These are phyloP conservation scores for Philhelius pedissequus DNA, from an alignment of 2,888 invertebrate species.

Conservation along the genomic window DNA sequence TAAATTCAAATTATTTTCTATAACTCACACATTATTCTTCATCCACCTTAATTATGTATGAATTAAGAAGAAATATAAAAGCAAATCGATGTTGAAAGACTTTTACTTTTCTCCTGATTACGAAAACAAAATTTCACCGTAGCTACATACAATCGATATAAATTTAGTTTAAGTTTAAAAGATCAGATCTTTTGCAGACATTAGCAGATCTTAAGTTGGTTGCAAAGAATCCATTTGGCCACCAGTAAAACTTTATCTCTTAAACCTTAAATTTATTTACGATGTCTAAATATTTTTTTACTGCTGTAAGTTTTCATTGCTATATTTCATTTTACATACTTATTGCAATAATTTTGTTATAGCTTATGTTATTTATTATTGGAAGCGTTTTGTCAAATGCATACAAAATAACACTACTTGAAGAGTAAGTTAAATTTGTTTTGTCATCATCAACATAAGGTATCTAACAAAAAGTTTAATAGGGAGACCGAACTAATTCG, in stretches of 20 bases:
- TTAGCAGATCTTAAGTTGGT: constrained; percentile 10
- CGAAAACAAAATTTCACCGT: constrained; percentile 34
- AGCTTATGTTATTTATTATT: constrained; percentile 13
- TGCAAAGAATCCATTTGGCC: not conserved
- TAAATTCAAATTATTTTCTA: not conserved
- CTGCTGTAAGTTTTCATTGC: constrained; percentile 18
- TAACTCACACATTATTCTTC: not conserved
- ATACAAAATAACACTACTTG: not conserved
- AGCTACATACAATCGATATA: not conserved
- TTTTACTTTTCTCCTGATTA: constrained; percentile 33
- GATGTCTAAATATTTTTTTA: constrained; percentile 25
- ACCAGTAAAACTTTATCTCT: not conserved
- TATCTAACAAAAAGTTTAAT: not conserved
- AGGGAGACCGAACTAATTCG: not conserved
- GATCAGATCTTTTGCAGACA: not conserved
- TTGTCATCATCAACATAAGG: too few relatives aligned
- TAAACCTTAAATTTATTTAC: not conserved
- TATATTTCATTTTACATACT: not conserved
- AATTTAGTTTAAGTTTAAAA: constrained; percentile 39
- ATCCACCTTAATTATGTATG: not conserved
- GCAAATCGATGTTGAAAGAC: constrained; percentile 2
- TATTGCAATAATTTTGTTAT: not conserved
- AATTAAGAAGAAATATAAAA: not conserved
- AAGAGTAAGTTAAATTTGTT: constrained; percentile 24
- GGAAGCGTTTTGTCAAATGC: constrained; percentile 7